These are phyloP conservation scores for Adelognathus sp. DNA, from an alignment of 2,888 invertebrate genomes.

Conservation along the genomic window DNA sequence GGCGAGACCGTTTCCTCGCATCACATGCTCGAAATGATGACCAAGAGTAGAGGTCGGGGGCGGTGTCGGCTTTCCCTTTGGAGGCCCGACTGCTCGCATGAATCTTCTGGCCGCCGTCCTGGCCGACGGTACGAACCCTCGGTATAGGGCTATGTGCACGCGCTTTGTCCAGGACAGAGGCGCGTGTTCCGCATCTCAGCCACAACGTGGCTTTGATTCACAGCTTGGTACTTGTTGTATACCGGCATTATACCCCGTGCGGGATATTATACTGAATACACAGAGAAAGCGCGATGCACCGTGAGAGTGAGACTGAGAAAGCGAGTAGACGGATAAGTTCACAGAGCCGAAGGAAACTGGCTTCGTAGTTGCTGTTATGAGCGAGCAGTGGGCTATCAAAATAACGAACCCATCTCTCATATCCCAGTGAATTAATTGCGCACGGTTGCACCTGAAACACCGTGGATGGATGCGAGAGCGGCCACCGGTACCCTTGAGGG, in stretches of 20 bases:
- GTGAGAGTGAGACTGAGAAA: slow-evolving; percentile 15
- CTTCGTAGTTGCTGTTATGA: slow-evolving; percentile 48
- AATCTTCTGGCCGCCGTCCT: slow-evolving; percentile 31
- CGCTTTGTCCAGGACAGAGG: slow-evolving; percentile 41
- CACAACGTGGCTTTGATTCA: slow-evolving; percentile 40
- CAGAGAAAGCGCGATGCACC: slow-evolving; percentile 1
- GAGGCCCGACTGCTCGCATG: slow-evolving; percentile 36
- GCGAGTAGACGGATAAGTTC: slow-evolving; percentile 21
- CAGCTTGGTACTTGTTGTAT: slow-evolving; percentile 24
- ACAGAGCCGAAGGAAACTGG: slow-evolving; percentile 20
- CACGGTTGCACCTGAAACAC: slow-evolving; percentile 73
- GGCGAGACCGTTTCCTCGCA: slow-evolving; percentile 56
- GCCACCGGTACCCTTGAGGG: neutral
- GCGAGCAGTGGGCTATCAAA: slow-evolving; percentile 73
- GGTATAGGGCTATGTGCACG: neutral
- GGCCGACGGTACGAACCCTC: slow-evolving; percentile 1
- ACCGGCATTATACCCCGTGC: neutral
- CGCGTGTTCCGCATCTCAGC: slow-evolving; percentile 35
- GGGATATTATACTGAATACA: neutral
- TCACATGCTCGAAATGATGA: slow-evolving; percentile 70
- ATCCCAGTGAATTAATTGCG: slow-evolving; percentile 72
- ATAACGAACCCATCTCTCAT: slow-evolving; percentile 76
- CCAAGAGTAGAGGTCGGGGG: slow-evolving; percentile 59
- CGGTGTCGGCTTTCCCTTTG: slow-evolving; percentile 46
- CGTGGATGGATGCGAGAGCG: neutral